Evolutionary conservation across 1,140 invertebrate genomes (phyloP).

Genomic region (Drosophila erecta): DNA sequence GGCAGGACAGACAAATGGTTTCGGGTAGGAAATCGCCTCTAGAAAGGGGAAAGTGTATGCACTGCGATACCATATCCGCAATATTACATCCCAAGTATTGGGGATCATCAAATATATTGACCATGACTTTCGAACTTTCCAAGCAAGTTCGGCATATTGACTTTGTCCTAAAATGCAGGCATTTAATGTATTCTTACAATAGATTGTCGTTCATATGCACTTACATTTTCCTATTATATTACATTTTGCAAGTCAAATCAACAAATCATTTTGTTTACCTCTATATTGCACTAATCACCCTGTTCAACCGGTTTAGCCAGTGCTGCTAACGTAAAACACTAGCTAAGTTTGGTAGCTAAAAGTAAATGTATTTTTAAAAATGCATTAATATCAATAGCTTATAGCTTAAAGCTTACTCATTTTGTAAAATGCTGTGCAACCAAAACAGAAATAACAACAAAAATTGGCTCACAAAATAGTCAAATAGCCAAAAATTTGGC

Average conservation of each 20-base stretch:
- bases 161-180: background rate
- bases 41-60: background rate
- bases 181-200: too few species aligned
- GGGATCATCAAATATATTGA: background rate
- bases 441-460: too few species aligned
- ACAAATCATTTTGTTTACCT: background rate
- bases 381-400: too few species aligned
- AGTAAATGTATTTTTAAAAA: too few species aligned
- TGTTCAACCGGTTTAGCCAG: background rate
- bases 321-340: too few species aligned
- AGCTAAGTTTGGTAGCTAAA: too few species aligned
- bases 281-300: background rate
- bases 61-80: background rate
- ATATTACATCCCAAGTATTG: too few species aligned
- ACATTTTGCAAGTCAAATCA: background rate
- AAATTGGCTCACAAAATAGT: too few species aligned
- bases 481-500: too few species aligned
- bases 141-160: background rate
- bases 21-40: background rate
- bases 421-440: too few species aligned
- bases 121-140: background rate
- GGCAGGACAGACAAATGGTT: background rate
- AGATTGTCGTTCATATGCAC: background rate
- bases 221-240: conserved; percentile 1
- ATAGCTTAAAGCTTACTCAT: too few species aligned